Evolutionary conservation across 2,797 vertebrate genomes (phyloP).

Genomic region (Danio tinwini): DNA sequence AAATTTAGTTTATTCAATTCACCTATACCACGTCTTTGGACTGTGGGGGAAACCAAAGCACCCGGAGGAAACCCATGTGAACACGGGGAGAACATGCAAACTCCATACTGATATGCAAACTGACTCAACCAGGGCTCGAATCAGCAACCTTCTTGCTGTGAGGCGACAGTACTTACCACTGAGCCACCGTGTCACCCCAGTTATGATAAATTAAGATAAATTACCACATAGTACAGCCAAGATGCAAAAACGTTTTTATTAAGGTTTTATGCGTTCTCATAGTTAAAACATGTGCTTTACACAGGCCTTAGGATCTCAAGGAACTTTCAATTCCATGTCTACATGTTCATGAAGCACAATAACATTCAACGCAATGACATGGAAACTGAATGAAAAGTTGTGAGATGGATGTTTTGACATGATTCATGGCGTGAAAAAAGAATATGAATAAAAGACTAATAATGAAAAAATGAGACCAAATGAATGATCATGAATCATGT

Average conservation of each 20-base stretch:
- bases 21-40: no score
- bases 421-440: background rate
- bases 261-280: background rate
- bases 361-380: constrained; percentile 3
- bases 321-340: background rate
- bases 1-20: no score
- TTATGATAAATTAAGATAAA: background rate
- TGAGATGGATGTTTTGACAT: background rate
- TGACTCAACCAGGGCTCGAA: no score
- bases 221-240: background rate
- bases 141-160: no score
- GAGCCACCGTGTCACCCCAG: no score
- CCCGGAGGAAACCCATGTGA: no score
- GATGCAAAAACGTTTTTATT: background rate
- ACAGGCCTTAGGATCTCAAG: background rate
- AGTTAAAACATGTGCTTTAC: background rate
- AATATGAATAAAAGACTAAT: constrained; percentile 50
- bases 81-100: no score
- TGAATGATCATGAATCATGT: constrained; percentile 13
- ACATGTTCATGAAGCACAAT: background rate
- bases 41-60: no score
- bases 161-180: no score
- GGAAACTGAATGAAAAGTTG: background rate
- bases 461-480: background rate
- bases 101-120: no score